A percentile compares a stretch with the other conserved stretches of the same genome.
These are phyloP conservation scores for Rhinichthys osculus DNA, from an alignment of 2,797 vertebrate species.

Conservation along the genomic window DNA sequence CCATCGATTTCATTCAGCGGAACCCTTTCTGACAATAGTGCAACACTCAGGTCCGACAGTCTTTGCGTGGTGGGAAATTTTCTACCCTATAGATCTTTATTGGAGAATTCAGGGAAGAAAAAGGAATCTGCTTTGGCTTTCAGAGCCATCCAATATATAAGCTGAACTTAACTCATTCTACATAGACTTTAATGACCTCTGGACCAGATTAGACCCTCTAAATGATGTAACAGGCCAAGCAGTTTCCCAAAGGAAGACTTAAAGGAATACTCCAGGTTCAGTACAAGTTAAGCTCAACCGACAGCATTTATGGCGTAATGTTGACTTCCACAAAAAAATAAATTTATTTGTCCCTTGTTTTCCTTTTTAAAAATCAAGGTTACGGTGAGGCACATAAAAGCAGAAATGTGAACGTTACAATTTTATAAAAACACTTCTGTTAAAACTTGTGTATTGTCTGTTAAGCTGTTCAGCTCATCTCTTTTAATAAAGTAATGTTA, in stretches of 20 bases:
- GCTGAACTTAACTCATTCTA: slow-evolving; percentile 34
- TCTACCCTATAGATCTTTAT: slow-evolving; percentile 67
- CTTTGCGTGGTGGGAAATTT: slow-evolving; percentile 60
- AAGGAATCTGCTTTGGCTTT: slow-evolving; percentile 33
- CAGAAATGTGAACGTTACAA: background rate
- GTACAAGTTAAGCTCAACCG: background rate
- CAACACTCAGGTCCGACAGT: slow-evolving; percentile 72
- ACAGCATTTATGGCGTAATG: background rate
- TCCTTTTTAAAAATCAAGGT: background rate
- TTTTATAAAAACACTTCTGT: background rate
- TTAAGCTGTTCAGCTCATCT: background rate
- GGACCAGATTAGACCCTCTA: slow-evolving; percentile 50
- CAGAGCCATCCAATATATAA: slow-evolving; percentile 58
- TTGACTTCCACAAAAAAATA: background rate
- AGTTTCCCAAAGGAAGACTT: slow-evolving; percentile 50
- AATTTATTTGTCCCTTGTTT: no score
- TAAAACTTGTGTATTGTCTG: background rate
- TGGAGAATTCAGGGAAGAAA: slow-evolving; percentile 49
- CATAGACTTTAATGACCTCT: slow-evolving; percentile 45
- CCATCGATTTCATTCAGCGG: slow-evolving; percentile 63
- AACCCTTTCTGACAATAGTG: slow-evolving; percentile 70
- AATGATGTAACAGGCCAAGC: slow-evolving; percentile 66
- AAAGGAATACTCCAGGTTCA: slow-evolving; percentile 18
- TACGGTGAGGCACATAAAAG: background rate
- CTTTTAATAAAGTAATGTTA: background rate